A percentile compares a stretch with the other conserved stretches of the same genome.
These are phyloP conservation scores for Eupristina koningsbergeri DNA, from an alignment of 1,140 invertebrate species.

Conservation along the genomic window DNA sequence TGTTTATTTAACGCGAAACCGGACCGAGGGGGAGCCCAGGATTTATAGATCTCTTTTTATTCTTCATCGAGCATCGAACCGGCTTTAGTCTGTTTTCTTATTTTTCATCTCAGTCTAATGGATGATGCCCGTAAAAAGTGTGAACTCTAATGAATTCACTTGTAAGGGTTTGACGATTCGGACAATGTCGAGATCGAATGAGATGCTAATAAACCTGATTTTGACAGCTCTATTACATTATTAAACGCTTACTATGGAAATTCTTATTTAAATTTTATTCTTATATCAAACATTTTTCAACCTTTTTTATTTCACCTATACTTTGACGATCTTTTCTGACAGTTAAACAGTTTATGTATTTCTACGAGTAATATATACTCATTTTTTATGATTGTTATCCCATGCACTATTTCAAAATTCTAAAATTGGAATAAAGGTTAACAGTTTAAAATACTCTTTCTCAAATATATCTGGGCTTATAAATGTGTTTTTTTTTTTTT, in stretches of 20 bases:
- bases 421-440: no score
- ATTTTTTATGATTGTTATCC: no score
- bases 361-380: no score
- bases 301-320: no score
- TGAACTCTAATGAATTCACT: constrained; percentile 34
- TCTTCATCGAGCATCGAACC: constrained; percentile 22
- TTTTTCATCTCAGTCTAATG: constrained; percentile 27
- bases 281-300: no score
- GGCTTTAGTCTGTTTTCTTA: constrained; percentile 22
- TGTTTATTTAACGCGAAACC: constrained; percentile 46
- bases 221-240: constrained; percentile 12
- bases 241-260: background rate
- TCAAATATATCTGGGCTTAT: no score
- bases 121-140: constrained; percentile 33
- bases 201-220: constrained; percentile 2
- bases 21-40: constrained; percentile 25
- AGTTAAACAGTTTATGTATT: no score
- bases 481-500: no score
- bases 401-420: no score
- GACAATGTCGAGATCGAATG: background rate
- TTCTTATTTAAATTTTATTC: no score
- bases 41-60: constrained; percentile 39
- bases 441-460: no score
- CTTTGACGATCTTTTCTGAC: no score
- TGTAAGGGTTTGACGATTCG: constrained; percentile 34